phyloP scores from a whole-genome alignment of 2,797 vertebrate species.

The Sebastolobus altivelis region DNA sequence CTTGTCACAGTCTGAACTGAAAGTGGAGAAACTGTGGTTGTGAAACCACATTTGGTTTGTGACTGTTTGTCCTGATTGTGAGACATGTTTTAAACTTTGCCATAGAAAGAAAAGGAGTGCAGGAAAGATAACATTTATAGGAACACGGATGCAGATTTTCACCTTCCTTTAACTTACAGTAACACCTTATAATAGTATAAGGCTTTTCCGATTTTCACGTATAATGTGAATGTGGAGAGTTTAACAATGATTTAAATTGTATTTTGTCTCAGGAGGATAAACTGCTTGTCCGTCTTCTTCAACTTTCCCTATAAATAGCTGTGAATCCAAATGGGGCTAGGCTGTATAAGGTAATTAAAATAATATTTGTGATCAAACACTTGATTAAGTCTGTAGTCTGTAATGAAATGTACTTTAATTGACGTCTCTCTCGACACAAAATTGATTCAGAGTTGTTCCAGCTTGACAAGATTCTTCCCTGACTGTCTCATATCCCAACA shows the following conservation, averaged over 20 bases:
- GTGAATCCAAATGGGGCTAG: neutral
- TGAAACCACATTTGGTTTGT: conserved; percentile 23
- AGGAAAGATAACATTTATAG: conserved; percentile 10
- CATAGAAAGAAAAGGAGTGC: neutral
- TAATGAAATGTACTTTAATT: conserved; percentile 17
- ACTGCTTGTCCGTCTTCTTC: conserved; percentile 1
- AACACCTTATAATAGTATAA: neutral
- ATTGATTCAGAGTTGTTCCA: neutral
- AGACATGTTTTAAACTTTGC: conserved; percentile 2
- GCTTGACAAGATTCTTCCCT: neutral
- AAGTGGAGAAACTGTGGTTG: conserved; percentile 1
- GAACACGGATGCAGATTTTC: neutral
- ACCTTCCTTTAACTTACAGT: neutral
- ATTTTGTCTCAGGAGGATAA: conserved; percentile 24
- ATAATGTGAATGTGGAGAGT: neutral
- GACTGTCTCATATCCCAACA: neutral
- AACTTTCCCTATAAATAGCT: conserved; percentile 20
- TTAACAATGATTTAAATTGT: conserved; percentile 6
- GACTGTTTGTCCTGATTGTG: conserved; percentile 29
- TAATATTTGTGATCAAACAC: conserved; percentile 27
- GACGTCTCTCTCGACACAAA: neutral
- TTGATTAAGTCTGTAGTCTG: conserved; percentile 24
- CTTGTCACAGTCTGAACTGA: neutral
- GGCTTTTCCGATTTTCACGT: neutral
- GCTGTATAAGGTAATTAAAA: conserved; percentile 25